phyloP scores from a whole-genome alignment of 2,113 vertebrate genomes.

The Myxocyprinus asiaticus region DNA sequence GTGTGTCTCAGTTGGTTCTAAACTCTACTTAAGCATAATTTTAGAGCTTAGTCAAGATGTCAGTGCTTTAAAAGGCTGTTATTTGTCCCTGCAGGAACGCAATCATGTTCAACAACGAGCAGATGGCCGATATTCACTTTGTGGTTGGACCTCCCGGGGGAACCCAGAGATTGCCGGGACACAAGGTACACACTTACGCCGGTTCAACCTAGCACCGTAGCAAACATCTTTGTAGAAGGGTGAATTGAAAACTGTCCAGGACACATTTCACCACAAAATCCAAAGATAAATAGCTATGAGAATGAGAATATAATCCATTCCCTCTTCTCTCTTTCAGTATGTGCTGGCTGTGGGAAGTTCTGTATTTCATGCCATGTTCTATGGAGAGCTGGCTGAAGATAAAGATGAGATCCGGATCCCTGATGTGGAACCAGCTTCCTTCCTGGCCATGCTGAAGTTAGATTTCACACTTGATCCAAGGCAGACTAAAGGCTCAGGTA shows the following conservation, averaged over 20 bases:
- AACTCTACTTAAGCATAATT: too few relatives aligned
- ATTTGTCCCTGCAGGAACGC: conserved; percentile 82
- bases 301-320: too few relatives aligned
- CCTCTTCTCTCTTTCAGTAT: conserved; percentile 76
- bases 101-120: conserved; percentile 99
- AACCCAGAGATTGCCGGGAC: conserved; percentile 94
- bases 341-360: conserved; percentile 97
- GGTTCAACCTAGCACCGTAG: too few relatives aligned
- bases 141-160: conserved; percentile 93
- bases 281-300: too few relatives aligned
- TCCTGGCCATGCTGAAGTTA: conserved; percentile 97
- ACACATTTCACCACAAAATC: too few relatives aligned
- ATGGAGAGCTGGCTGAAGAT: conserved; percentile 96
- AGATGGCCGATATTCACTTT: conserved; percentile 99
- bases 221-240: too few relatives aligned
- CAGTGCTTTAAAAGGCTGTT: too few relatives aligned
- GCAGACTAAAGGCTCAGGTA: too few relatives aligned
- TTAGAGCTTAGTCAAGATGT: too few relatives aligned
- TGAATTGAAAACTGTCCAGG: too few relatives aligned
- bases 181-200: conserved; percentile 82
- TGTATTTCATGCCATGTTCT: conserved; percentile 99
- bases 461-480: too few relatives aligned
- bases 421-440: conserved; percentile 95
- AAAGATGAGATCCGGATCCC: conserved; percentile 98
- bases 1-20: too few relatives aligned